Conservation (phyloP, 2,797 vertebrate species). For the Meda fulgida region DNA sequence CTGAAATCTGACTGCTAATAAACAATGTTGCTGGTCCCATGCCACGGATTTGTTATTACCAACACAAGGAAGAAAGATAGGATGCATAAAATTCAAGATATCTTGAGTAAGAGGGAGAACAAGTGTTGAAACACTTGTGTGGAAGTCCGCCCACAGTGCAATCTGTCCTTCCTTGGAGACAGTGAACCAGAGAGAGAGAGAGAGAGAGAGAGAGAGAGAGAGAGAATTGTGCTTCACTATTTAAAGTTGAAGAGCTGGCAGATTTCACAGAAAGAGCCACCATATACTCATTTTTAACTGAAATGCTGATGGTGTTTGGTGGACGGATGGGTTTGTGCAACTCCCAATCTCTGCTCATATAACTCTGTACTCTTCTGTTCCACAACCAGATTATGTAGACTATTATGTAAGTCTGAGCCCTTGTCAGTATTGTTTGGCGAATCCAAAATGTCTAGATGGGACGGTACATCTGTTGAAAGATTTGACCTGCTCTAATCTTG, state of each 20-base stretch:
- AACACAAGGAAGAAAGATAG: slow-evolving; percentile 32
- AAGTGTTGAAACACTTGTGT: slow-evolving; percentile 58
- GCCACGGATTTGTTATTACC: slow-evolving; percentile 19
- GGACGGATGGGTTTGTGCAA: slow-evolving; percentile 21
- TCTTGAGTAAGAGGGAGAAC: slow-evolving; percentile 45
- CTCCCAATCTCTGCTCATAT: not conserved
- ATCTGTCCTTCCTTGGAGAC: slow-evolving; percentile 59
- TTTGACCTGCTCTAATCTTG: slow-evolving; percentile 34
- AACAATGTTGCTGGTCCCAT: slow-evolving; percentile 26
- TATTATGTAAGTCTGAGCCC: slow-evolving; percentile 3
- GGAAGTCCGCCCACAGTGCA: slow-evolving; percentile 62
- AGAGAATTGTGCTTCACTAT: slow-evolving; percentile 28
- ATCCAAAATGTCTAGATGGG: slow-evolving; percentile 16
- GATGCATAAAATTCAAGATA: slow-evolving; percentile 42
- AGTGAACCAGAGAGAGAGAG: slow-evolving; percentile 34
- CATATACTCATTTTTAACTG: not conserved
- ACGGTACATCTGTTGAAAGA: slow-evolving; percentile 28
- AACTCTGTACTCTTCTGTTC: slow-evolving; percentile 4
- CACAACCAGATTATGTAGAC: not conserved
- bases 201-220: slow-evolving; percentile 6
- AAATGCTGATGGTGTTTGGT: not conserved
- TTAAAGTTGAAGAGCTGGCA: slow-evolving; percentile 41
- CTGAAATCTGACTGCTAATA: slow-evolving; percentile 35
- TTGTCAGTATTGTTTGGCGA: slow-evolving; percentile 27
- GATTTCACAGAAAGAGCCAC: slow-evolving; percentile 45